Percentiles rank a stretch among this genome's conserved stretches.
These are phyloP conservation scores for Sciurus vulgaris DNA, from an alignment of 2,797 vertebrate genomes.

Conservation along the genomic window DNA sequence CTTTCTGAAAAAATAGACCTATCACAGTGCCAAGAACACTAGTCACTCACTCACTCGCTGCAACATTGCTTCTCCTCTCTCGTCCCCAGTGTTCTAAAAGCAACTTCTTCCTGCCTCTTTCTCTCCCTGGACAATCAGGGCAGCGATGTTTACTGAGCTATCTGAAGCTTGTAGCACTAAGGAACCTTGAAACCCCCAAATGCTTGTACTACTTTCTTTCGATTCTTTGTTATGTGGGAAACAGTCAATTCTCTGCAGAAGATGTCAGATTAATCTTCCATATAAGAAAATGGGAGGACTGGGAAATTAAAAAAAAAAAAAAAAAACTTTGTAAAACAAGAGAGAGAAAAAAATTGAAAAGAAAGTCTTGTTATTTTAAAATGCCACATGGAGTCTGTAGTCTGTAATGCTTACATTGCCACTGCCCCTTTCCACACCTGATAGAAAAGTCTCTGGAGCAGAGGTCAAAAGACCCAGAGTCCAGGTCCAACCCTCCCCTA, in stretches of 20 bases:
- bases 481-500: background rate
- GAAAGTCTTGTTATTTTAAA: slow-evolving; percentile 40
- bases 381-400: background rate
- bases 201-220: slow-evolving; percentile 24
- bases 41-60: background rate
- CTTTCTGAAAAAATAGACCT: background rate
- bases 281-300: slow-evolving; percentile 51
- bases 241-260: slow-evolving; percentile 58
- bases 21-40: background rate
- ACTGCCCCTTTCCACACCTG: background rate
- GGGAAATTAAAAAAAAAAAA: background rate
- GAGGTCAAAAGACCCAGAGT: background rate
- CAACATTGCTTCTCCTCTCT: background rate
- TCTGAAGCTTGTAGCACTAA: background rate
- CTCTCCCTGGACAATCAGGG: background rate
- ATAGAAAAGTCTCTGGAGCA: background rate
- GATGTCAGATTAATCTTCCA: slow-evolving; percentile 49
- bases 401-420: background rate
- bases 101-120: background rate
- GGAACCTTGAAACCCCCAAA: slow-evolving; percentile 27
- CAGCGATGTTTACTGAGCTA: slow-evolving; percentile 26
- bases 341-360: slow-evolving; percentile 40
- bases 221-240: slow-evolving; percentile 21
- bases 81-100: background rate
- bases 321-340: slow-evolving; percentile 15